Conservation (phyloP, 2,113 vertebrate genomes). For the Caracal caracal region DNA sequence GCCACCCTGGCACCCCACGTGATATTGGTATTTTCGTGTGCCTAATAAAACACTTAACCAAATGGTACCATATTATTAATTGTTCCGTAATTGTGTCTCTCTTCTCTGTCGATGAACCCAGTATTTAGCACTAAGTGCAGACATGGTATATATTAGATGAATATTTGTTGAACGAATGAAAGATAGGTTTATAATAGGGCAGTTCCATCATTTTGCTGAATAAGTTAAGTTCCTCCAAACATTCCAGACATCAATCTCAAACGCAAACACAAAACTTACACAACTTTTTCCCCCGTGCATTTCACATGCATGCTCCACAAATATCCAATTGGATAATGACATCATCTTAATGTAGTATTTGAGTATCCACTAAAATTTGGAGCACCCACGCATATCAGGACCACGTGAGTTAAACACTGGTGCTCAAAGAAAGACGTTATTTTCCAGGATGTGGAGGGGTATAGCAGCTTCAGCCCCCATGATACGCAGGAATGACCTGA, state of each 20-base stretch:
- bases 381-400: background rate
- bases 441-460: background rate
- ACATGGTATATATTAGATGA: background rate
- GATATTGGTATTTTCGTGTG: background rate
- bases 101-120: background rate
- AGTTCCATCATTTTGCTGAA: slow-evolving; percentile 37
- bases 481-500: too few species aligned
- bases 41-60: background rate
- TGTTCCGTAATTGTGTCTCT: background rate
- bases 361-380: background rate
- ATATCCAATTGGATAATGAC: background rate
- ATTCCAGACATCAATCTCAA: background rate
- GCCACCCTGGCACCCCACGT: too few species aligned
- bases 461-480: background rate
- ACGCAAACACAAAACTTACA: slow-evolving; percentile 32
- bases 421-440: background rate
- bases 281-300: background rate
- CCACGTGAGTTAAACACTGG: background rate
- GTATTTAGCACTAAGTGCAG: background rate
- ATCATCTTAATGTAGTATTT: background rate
- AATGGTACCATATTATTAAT: background rate
- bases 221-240: slow-evolving; percentile 47
- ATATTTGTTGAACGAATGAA: slow-evolving; percentile 46
- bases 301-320: slow-evolving; percentile 9
- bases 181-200: background rate